Evolutionary conservation across 2,113 vertebrate genomes (phyloP).

Genomic region (Hemiprocne comata): DNA sequence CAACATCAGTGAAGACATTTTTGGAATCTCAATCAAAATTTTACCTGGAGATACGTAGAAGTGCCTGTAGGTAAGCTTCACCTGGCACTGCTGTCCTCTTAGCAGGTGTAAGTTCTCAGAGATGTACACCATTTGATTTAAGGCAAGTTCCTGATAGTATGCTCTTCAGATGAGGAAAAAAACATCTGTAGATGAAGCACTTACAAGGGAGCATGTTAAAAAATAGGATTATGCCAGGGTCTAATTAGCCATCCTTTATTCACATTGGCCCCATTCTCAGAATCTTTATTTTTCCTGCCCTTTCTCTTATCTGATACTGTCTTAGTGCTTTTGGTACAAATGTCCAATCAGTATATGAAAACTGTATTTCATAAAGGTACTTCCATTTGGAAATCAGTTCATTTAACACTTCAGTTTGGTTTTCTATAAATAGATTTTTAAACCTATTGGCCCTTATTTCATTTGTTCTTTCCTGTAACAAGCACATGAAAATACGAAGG

Average conservation of each 20-base stretch:
- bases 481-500: conserved; percentile 13
- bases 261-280: conserved; percentile 29
- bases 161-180: background rate
- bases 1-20: background rate
- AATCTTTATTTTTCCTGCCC: conserved; percentile 62
- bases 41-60: background rate
- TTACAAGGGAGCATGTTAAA: background rate
- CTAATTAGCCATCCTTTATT: background rate
- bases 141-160: background rate
- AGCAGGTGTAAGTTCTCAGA: background rate
- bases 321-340: conserved; percentile 51
- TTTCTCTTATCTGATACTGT: conserved; percentile 68
- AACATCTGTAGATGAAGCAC: background rate
- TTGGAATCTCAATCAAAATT: background rate
- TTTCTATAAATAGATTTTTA: conserved; percentile 11
- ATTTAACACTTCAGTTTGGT: background rate
- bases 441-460: background rate
- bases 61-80: background rate
- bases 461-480: conserved; percentile 1
- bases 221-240: background rate
- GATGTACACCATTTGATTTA: background rate
- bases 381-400: conserved; percentile 54
- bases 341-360: conserved; percentile 63
- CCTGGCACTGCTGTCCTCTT: background rate
- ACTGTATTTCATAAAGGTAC: conserved; percentile 49